phyloP scores from a whole-genome alignment of 2,888 invertebrate species.

The Epinotia bilunana region DNA sequence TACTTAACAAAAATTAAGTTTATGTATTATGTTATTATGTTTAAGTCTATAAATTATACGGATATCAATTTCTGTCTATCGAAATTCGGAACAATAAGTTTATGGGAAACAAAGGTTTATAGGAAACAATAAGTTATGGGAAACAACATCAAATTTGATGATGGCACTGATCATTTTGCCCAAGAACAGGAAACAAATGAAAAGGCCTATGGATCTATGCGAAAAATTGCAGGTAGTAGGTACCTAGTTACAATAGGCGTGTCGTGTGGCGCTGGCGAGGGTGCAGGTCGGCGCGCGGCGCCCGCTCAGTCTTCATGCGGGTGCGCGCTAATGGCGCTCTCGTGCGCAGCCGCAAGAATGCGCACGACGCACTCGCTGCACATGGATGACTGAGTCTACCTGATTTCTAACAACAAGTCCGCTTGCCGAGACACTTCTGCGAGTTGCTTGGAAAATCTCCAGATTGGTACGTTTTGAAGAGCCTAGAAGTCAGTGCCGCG shows the following conservation, averaged over 20 bases:
- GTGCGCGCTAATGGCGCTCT: constrained; percentile 14
- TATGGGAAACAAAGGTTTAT: too few relatives aligned
- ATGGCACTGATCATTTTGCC: too few relatives aligned
- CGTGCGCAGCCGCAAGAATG: constrained; percentile 32
- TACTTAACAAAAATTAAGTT: too few relatives aligned
- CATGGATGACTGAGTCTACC: constrained; percentile 20
- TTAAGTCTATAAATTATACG: too few relatives aligned
- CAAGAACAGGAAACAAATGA: neutral
- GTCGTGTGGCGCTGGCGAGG: neutral
- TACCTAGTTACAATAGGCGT: neutral
- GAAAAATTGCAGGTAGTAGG: too few relatives aligned
- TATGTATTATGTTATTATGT: too few relatives aligned
- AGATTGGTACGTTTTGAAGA: neutral
- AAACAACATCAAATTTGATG: too few relatives aligned
- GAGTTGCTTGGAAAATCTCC: neutral
- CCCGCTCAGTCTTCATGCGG: neutral
- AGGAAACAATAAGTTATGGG: too few relatives aligned
- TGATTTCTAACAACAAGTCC: constrained; percentile 26
- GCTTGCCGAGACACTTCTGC: constrained; percentile 7
- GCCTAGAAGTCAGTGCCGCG: neutral
- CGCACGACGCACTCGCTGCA: constrained; percentile 8
- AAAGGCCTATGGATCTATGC: neutral
- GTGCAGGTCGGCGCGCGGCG: neutral
- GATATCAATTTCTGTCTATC: too few relatives aligned
- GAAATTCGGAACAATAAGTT: too few relatives aligned